phyloP scores from a whole-genome alignment of 2,113 vertebrate genomes.

The Chitala chitala region DNA sequence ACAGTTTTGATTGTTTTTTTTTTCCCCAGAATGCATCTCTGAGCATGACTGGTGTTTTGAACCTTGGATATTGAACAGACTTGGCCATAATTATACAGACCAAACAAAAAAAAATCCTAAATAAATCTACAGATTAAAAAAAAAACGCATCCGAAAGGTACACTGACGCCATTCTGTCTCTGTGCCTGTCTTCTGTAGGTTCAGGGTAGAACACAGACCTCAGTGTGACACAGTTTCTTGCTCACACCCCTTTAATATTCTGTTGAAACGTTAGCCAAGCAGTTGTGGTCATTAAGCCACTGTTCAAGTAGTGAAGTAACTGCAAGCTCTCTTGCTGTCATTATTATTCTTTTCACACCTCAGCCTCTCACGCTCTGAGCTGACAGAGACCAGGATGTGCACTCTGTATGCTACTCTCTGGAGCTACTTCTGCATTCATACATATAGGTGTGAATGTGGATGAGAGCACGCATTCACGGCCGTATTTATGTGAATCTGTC shows the following conservation, averaged over 20 bases:
- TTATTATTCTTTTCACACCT: constrained; percentile 60
- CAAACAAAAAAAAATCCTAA: background rate
- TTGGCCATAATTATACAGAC: background rate
- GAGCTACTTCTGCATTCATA: background rate
- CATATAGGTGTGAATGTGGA: constrained; percentile 9
- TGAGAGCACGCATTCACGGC: background rate
- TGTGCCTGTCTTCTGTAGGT: background rate
- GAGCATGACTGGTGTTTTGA: background rate
- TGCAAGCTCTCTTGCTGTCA: constrained; percentile 41
- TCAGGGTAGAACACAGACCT: background rate
- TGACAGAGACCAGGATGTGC: constrained; percentile 16
- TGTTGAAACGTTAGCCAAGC: constrained; percentile 28
- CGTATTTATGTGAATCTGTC: background rate
- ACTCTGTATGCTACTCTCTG: background rate
- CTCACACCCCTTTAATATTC: background rate
- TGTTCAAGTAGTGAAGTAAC: constrained; percentile 23
- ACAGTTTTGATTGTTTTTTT: too few species aligned
- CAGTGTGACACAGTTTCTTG: background rate
- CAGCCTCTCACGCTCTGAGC: constrained; percentile 38
- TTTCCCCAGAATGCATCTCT: background rate
- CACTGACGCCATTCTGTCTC: background rate
- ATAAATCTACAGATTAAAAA: background rate
- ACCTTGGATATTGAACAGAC: background rate
- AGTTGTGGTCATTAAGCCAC: constrained; percentile 29
- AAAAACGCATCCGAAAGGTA: too few species aligned